A percentile compares a stretch with the other conserved stretches of the same genome.
phyloP scores from a whole-genome alignment of 92 coral and sea anemone genomes.

The Actinostola sp. region DNA sequence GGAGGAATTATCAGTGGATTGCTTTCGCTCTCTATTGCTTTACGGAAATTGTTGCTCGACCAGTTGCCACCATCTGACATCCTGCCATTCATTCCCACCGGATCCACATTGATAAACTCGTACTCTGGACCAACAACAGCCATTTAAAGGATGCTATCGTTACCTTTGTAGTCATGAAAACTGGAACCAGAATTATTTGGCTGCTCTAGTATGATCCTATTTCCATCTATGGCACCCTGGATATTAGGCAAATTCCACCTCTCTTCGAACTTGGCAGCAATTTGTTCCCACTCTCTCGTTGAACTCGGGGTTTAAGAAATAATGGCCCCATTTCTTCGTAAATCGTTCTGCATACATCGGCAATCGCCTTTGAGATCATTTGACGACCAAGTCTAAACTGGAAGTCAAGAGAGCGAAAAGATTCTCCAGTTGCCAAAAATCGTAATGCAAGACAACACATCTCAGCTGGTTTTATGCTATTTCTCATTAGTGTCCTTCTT shows the following conservation, averaged over 20 bases:
- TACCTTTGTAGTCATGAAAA: slow-evolving; percentile 46
- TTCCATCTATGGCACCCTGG: slow-evolving; percentile 35
- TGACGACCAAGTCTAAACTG: slow-evolving; percentile 31
- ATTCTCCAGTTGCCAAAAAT: slow-evolving; percentile 45
- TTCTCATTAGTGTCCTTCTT: slow-evolving; percentile 45
- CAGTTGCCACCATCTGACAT: slow-evolving; percentile 61
- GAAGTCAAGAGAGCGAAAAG: slow-evolving; percentile 33
- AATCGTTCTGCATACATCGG: slow-evolving; percentile 35
- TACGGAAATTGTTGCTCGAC: slow-evolving; percentile 31
- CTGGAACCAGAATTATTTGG: slow-evolving; percentile 31
- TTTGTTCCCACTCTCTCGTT: slow-evolving; percentile 25
- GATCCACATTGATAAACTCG: slow-evolving; percentile 52
- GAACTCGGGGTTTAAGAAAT: slow-evolving; percentile 28
- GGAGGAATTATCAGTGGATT: slow-evolving; percentile 46
- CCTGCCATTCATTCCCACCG: slow-evolving; percentile 62
- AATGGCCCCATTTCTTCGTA: slow-evolving; percentile 31
- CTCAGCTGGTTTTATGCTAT: slow-evolving; percentile 25
- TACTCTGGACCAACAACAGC: slow-evolving; percentile 62
- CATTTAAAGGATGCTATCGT: slow-evolving; percentile 39
- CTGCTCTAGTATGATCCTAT: slow-evolving; percentile 29
- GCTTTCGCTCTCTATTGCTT: slow-evolving; percentile 25
- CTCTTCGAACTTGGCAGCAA: slow-evolving; percentile 18
- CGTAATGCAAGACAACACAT: slow-evolving; percentile 25
- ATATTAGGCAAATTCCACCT: slow-evolving; percentile 36
- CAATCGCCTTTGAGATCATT: slow-evolving; percentile 22